Percentiles rank a stretch among this genome's conserved stretches.
phyloP scores from a whole-genome alignment of 2,113 vertebrate species.

The Jaculus jaculus region DNA sequence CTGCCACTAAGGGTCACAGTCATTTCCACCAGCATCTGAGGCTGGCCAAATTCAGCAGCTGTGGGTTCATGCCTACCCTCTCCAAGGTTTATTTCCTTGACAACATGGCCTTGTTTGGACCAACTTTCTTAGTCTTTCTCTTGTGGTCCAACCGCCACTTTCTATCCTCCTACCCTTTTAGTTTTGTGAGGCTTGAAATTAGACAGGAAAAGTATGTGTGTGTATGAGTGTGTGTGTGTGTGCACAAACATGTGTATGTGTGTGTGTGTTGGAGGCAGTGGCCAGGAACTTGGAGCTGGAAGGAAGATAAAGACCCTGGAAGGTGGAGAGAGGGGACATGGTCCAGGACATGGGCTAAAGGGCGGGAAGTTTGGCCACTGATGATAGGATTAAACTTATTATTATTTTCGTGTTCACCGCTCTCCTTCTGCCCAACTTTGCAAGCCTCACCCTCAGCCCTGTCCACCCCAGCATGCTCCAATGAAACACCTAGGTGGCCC shows the following conservation, averaged over 20 bases:
- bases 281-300: background rate
- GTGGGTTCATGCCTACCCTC: constrained; percentile 87
- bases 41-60: constrained; percentile 92
- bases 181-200: constrained; percentile 58
- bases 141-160: background rate
- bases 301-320: constrained; percentile 44
- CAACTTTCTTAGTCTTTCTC: constrained; percentile 78
- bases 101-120: constrained; percentile 86
- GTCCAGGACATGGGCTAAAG: rapidly evolving
- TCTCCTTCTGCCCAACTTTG: background rate
- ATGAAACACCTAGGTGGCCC: constrained; percentile 96
- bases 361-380: constrained; percentile 17
- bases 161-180: constrained; percentile 44
- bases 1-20: constrained; percentile 87
- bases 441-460: constrained; percentile 1
- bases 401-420: constrained; percentile 26
- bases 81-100: constrained; percentile 89
- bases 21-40: constrained; percentile 82
- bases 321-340: background rate
- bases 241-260: background rate
- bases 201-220: background rate
- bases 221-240: background rate
- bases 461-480: constrained; percentile 75
- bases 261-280: background rate
- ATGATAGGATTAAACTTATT: constrained; percentile 47